Conservation (phyloP, 2,888 invertebrate species). For the Drosophila quinaria region DNA sequence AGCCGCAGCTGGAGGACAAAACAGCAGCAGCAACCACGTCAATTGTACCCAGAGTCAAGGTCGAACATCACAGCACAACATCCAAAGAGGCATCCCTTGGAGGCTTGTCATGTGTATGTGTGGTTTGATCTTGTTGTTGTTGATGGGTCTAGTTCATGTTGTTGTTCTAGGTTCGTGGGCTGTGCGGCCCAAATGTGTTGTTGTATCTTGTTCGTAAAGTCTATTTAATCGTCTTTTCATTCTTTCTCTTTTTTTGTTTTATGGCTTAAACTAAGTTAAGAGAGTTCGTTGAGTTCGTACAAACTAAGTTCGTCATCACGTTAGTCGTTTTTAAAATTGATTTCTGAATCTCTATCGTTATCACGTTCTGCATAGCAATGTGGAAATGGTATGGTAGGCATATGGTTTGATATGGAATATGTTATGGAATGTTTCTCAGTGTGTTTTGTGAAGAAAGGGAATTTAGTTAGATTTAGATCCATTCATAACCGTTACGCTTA, state of each 20-base stretch:
- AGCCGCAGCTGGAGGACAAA: slow-evolving; percentile 79
- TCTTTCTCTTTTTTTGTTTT: slow-evolving; percentile 26
- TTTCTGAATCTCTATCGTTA: slow-evolving; percentile 77
- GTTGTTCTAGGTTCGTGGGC: slow-evolving; percentile 38
- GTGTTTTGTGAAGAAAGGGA: slow-evolving; percentile 20
- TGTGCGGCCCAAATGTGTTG: slow-evolving; percentile 66
- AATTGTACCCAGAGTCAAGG: slow-evolving; percentile 57
- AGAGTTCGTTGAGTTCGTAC: slow-evolving; percentile 55
- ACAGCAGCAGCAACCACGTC: slow-evolving; percentile 78
- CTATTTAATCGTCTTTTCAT: slow-evolving; percentile 59
- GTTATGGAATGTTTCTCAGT: slow-evolving; percentile 21
- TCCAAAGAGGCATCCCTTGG: slow-evolving; percentile 48
- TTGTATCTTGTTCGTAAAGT: slow-evolving; percentile 54
- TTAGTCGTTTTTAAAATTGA: slow-evolving; percentile 50
- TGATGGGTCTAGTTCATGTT: slow-evolving; percentile 40
- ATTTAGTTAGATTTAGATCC: slow-evolving; percentile 40
- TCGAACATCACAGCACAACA: slow-evolving; percentile 53
- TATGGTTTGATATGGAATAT: slow-evolving; percentile 51
- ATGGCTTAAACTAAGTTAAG: slow-evolving; percentile 63
- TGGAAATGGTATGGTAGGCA: slow-evolving; percentile 50
- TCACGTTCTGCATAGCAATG: slow-evolving; percentile 74
- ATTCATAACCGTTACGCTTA: slow-evolving; percentile 60
- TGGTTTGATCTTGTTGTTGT: slow-evolving; percentile 42
- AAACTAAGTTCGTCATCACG: slow-evolving; percentile 68
- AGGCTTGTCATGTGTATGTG: slow-evolving; percentile 40